phyloP scores from a whole-genome alignment of 2,888 invertebrate species.

The Mesochorus sp. region DNA sequence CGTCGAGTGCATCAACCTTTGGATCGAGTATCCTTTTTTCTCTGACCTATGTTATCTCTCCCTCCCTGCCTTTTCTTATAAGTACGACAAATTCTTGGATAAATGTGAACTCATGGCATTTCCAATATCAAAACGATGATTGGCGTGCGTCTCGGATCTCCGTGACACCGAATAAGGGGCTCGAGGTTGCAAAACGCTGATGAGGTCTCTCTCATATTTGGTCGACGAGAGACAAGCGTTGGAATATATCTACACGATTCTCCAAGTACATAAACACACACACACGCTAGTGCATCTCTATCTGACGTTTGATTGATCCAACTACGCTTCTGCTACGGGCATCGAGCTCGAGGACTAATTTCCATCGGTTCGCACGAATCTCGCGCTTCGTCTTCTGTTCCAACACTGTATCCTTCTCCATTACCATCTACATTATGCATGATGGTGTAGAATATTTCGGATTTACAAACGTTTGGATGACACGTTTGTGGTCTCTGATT shows the following conservation, averaged over 20 bases:
- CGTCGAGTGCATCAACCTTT: too few relatives aligned
- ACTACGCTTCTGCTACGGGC: conserved; percentile 28
- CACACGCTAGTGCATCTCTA: conserved; percentile 62
- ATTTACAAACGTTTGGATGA: too few relatives aligned
- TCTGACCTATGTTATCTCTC: too few relatives aligned
- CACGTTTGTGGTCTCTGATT: too few relatives aligned
- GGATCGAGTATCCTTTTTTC: too few relatives aligned
- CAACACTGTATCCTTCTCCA: too few relatives aligned
- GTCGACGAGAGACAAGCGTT: conserved; percentile 71
- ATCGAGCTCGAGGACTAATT: conserved; percentile 67
- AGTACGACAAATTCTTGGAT: not conserved
- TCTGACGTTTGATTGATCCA: conserved; percentile 74
- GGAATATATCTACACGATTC: not conserved
- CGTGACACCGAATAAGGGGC: too few relatives aligned
- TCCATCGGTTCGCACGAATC: conserved; percentile 66
- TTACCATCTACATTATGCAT: too few relatives aligned
- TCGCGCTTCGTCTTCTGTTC: conserved; percentile 11
- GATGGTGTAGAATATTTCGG: too few relatives aligned
- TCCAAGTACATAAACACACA: not conserved
- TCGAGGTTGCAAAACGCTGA: conserved; percentile 65
- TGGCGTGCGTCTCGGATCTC: too few relatives aligned
- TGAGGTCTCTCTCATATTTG: conserved; percentile 67
- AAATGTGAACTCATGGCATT: not conserved
- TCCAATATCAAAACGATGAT: not conserved
- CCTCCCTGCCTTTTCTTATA: too few relatives aligned